Evolutionary conservation across 1,140 invertebrate species (phyloP), one percentile per base, ranked within the genome.

Genomic region (Daktulosphaira vitifoliae): DNA sequence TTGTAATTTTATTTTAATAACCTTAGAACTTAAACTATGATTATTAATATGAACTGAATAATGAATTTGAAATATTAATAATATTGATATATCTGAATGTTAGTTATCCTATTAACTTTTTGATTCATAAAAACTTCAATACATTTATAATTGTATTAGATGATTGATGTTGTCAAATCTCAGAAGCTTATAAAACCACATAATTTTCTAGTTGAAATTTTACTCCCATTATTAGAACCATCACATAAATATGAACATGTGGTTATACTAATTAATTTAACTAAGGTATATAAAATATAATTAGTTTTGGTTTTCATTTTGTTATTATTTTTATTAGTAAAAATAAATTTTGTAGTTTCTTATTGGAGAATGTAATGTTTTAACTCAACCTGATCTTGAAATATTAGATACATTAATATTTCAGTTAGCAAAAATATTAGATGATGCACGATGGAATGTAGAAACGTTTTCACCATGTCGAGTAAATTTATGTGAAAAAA

Each of bases 381-480:
- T 20, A 9, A 5, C 39, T 13, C 16, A 11, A 13, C 16, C 26
- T 8, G 9, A 62, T 5, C 8, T 48, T 1, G 25, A 62, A 1
- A 2, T 15, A 20, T 62, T 22, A 39, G 25, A 46, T 46, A 22
- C 3, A 15, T n/a, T 48, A 33, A 1, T 48, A 44, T 20, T 33
- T 33, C 16, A 8, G n/a, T 20, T 46, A 2, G 56, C 42, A 6
- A 29, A n/a, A 15, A 13, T 62, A 62, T 1, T 62, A 4, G 56
- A 62, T n/a, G 5, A 62, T 48, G 25, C 42, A 18, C 56, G 56
- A 13, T 62, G 56, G 42, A 11, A 6, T 9, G 20, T 62, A 8
- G 13, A 48, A 2, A 48, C 25, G 18, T 62, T 20, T 33, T n/a
- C 16, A 8, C 0, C 11, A 22, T 0, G 7, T 7, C 44, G 13